Base-by-base conservation (phyloP, 2,888 invertebrate genomes). In the Drosophila quasianomalipes region DNA sequence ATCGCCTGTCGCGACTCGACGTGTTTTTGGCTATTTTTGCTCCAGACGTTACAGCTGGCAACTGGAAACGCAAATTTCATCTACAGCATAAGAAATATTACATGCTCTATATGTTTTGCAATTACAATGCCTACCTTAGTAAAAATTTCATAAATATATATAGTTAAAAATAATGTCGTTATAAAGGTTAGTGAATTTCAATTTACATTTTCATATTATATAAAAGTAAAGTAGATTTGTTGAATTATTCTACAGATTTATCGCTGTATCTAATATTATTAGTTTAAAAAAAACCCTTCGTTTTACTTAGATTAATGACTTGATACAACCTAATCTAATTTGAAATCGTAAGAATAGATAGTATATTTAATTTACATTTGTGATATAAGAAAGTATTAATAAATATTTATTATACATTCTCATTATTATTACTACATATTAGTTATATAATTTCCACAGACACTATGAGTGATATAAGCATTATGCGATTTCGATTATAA, bases 1-100 rank as follows among this genome's bases (percentile, higher is more conserved):
- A 89, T 87, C 82, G 91, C 68, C 86, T 88, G 80, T 84, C 89
- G 86, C 86, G 84, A 74, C 83, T 83, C 70, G 78, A 37, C 52
- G 67, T 70, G 80, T 65, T 83, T 79, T 80, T 80, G 80, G 80
- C 80, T 80, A 80, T 80, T 89, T 89, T 86, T 79, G 91, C 91
- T 83, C 84, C 91, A 84, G 91, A 84, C 89, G 35, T 22, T 52
- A 49, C 69, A 74, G 67, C 69, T 73, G 47, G 65, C 79, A 60
- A 79, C 88, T 89, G 86, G 81, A 85, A 73, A 57, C 64, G 30
- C 30, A 35, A 28, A 54, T 4, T 19, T 47, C n/a, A 12, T 22
- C n/a, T 14, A n/a, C n/a, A 39, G 12, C 31, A 33, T 12, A 44
- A 35, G 54, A 59, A 59, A 76, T 33, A 16, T n/a, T n/a, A 49